Percentiles rank a stretch among this genome's conserved stretches.
Evolutionary conservation across 2,113 vertebrate species (phyloP).

Genomic region (Montifringilla adamsi): DNA sequence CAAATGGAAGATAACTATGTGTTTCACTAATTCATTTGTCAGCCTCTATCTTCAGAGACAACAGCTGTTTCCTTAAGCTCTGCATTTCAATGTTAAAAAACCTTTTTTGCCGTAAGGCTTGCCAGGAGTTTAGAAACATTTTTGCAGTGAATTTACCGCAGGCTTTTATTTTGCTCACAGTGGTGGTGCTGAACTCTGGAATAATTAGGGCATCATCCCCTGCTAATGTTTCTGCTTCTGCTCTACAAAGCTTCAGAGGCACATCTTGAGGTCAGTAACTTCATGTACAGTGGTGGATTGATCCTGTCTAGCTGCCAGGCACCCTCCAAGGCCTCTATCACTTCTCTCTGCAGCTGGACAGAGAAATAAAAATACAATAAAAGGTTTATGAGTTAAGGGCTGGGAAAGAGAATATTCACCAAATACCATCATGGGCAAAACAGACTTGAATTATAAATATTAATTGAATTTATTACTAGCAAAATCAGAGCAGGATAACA

Average conservation of each 20-base stretch:
- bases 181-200: neutral
- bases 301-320: neutral
- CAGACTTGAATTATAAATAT: neutral
- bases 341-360: neutral
- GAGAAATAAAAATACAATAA: neutral
- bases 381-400: neutral
- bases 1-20: neutral
- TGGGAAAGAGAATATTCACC: neutral
- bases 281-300: neutral
- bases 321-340: neutral
- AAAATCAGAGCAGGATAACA: neutral
- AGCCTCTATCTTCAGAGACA: neutral
- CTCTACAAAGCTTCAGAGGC: neutral
- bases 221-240: neutral
- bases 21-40: neutral
- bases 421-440: neutral
- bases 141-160: neutral
- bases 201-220: neutral
- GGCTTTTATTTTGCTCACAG: neutral
- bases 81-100: neutral
- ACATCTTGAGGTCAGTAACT: neutral
- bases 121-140: neutral
- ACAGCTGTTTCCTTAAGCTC: neutral
- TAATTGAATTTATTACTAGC: neutral
- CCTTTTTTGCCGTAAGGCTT: neutral